Evolutionary conservation across 1,140 invertebrate species (phyloP).

Genomic region (Drosophila funebris): DNA sequence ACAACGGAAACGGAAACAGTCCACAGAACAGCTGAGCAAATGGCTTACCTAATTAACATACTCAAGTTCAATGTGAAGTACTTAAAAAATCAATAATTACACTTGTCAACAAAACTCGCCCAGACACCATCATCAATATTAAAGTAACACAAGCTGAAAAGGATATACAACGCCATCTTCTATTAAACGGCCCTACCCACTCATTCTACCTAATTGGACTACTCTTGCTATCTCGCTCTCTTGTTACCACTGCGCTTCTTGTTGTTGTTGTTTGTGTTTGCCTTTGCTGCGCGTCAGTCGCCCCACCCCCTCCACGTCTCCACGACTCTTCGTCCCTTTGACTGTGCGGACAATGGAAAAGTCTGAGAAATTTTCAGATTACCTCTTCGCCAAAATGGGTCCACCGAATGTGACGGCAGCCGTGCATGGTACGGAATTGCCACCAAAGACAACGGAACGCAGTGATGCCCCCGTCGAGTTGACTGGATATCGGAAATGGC

Average conservation of each 20-base stretch:
- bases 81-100: conserved; percentile 81
- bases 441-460: conserved; percentile 85
- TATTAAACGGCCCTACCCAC: too few relatives aligned
- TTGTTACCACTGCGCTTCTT: background rate
- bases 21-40: conserved; percentile 34
- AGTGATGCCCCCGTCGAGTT: conserved; percentile 86
- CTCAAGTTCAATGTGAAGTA: conserved; percentile 83
- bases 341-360: conserved; percentile 82
- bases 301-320: background rate
- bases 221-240: conserved; percentile 32
- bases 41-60: conserved; percentile 83
- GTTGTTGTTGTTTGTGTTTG: background rate
- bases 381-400: conserved; percentile 90
- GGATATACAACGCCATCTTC: background rate
- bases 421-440: conserved; percentile 86
- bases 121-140: background rate
- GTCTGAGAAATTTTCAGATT: conserved; percentile 88
- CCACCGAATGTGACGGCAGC: conserved; percentile 84
- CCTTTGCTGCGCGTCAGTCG: background rate
- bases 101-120: conserved; percentile 1
- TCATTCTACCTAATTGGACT: background rate
- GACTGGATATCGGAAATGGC: conserved; percentile 88
- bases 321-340: conserved; percentile 16
- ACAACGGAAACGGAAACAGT: background rate
- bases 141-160: conserved; percentile 1